Evolutionary conservation across 2,888 invertebrate genomes (phyloP), one percentile per base, ranked within the genome.

Genomic region (Ormia ochracea): DNA sequence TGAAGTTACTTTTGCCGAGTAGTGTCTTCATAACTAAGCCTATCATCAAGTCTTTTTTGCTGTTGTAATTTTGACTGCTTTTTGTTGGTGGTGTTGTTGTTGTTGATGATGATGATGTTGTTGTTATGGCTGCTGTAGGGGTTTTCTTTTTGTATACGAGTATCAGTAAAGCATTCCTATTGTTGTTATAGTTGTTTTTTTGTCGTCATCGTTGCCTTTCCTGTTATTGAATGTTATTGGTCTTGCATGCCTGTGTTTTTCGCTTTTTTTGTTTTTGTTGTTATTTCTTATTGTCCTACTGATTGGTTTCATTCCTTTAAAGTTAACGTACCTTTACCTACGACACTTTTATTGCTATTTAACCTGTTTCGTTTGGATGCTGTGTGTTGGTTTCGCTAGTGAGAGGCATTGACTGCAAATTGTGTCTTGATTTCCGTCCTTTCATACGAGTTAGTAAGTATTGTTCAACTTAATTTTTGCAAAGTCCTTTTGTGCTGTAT

Each of bases 341-440:
- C 80, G 82, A 82, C 81, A 82, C 80, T 82, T 82, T 81, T 82
- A 82, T 80, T 81, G 80, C 73, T 70, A 78, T 80, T 82, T 81
- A 81, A 82, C 82, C 81, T 78, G 81, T 82, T 80, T 80, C 65
- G 36, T 72, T 80, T 26, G 43, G 54, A 61, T 54, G 63, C 41
- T 65, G 70, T 28, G 19, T 38, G 36, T 31, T 61, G 70, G 41
- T 17, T 41, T 52, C 52, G 28, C 38, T 38, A 10, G 38, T 19
- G 12, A 41, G 50, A 23, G 38, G 12, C 58, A 45, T 45, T 54
- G 43, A 5, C 17, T 54, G 45, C 10, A 50, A 50, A 21, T 45
- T 41, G 26, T 63, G 23, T 36, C 9, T 61, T 45, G 33, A 65
- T 43, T 68, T 59, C 14, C n/a, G n/a, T n/a, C n/a, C 12, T 61